Percentiles rank a stretch among this genome's conserved stretches.
Conservation (phyloP, 2,888 invertebrate species). For the Lamproptera curius region DNA sequence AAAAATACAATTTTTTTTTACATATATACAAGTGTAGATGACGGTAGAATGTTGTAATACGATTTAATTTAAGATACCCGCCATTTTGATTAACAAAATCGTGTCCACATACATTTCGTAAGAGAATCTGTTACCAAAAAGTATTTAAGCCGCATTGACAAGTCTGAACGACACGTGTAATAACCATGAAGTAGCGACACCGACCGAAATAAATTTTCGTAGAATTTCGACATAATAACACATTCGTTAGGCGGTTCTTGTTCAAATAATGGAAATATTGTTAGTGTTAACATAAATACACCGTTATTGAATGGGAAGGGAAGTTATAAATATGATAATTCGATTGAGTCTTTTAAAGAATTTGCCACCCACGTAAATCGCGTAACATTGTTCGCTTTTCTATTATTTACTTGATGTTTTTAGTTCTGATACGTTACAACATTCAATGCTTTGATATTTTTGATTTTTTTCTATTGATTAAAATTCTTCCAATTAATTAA, state of each 20-base stretch:
- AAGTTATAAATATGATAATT: too few species aligned
- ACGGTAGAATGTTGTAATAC: too few species aligned
- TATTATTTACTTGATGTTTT: not conserved
- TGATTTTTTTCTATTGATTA: too few species aligned
- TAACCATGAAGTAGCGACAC: conserved; percentile 15
- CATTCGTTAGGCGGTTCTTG: not conserved
- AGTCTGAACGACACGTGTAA: conserved; percentile 17
- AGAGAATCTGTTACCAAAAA: conserved; percentile 1
- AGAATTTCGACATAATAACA: not conserved
- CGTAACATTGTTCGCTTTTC: not conserved
- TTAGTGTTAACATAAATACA: too few species aligned
- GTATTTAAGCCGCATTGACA: conserved; percentile 3
- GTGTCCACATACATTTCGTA: not conserved
- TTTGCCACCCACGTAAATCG: too few species aligned
- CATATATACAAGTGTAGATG: too few species aligned
- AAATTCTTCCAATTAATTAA: too few species aligned
- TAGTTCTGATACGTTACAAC: too few species aligned
- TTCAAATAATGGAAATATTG: too few species aligned
- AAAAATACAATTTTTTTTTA: not conserved
- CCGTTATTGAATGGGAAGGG: too few species aligned
- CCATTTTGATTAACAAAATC: not conserved
- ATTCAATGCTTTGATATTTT: too few species aligned
- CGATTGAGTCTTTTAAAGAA: too few species aligned
- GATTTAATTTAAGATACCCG: not conserved
- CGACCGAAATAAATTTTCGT: conserved; percentile 11